Evolutionary conservation across 2,888 invertebrate genomes (phyloP), one percentile per base, ranked within the genome.

Genomic region (Pollenia griseotomentosa): DNA sequence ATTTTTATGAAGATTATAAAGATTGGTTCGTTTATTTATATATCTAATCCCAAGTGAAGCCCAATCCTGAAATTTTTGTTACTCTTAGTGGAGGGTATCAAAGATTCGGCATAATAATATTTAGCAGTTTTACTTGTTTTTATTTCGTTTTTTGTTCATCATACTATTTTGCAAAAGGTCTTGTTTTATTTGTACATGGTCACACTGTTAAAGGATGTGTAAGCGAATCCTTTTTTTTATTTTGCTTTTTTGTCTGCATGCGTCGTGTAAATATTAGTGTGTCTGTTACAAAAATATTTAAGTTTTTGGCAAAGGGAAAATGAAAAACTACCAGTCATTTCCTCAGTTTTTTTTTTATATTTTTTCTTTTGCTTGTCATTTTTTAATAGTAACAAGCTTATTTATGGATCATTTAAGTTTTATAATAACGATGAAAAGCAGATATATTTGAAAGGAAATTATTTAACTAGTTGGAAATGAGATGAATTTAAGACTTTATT

Each of bases 341-440:
- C 65, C 81, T 71, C 71, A 40, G 19, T 14, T 63, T 40, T 53
- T 44, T 33, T 14, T 57, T n/a, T n/a, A n/a, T 7, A 8, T 16
- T 33, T 8, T 44, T 0, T 42, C 51, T 70, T 19, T 23, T 1
- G 0, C 33, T 63, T 19, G 46, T 6, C 33, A 33, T 33, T 33
- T 33, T 33, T 33, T 33, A 33, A 33, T 14, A 46, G 16, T 65
- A 73, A 77, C 70, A 44, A 75, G 66, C 59, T 77, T 81, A 65
- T 78, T 81, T 82, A 53, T 85, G 85, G 73, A 82, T 77, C 51
- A 82, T 73, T 81, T 77, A 66, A 66, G 65, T 78, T 82, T 48
- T 53, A 78, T 46, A 66, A n/a, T 55, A 46, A 11, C 57, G 59
- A 53, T 70, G 71, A 68, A 80, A 46, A 68, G 55, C 55, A 81